phyloP scores from a whole-genome alignment of 2,113 vertebrate species.

The Carassius carassius region DNA sequence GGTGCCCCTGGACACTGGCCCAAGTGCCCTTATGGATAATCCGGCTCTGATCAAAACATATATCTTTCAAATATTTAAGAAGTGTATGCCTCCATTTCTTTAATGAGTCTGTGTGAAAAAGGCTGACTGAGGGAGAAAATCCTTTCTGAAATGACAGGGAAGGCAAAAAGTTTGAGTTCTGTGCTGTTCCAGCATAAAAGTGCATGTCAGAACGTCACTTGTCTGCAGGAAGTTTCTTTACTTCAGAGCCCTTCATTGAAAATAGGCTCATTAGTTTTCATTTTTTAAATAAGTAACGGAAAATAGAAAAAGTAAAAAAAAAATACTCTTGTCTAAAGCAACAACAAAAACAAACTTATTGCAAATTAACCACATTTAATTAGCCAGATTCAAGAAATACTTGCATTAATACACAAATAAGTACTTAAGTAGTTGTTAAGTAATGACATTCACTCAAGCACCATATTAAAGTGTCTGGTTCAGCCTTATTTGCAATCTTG shows the following conservation, averaged over 20 bases:
- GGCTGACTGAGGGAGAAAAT: conserved; percentile 34
- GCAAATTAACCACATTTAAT: too few species aligned
- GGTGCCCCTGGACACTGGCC: too few species aligned
- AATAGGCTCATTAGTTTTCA: background rate
- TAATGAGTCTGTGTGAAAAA: conserved; percentile 47
- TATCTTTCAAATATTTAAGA: conserved; percentile 41
- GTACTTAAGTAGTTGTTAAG: background rate
- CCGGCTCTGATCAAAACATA: conserved; percentile 47
- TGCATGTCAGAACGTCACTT: background rate
- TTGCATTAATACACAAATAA: background rate
- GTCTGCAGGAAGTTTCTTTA: background rate
- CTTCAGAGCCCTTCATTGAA: background rate
- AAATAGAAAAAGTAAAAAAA: background rate
- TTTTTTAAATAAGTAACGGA: background rate
- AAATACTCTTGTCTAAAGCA: too few species aligned
- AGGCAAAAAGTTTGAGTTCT: conserved; percentile 7
- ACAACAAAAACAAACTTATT: too few species aligned
- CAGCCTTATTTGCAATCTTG: background rate
- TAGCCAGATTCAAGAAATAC: too few species aligned
- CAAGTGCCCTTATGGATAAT: too few species aligned
- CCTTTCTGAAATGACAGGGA: conserved; percentile 11
- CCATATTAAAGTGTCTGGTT: background rate
- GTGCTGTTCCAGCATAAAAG: conserved; percentile 8
- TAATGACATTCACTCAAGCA: background rate
- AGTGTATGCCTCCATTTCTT: conserved; percentile 51